Conservation (phyloP, 2,888 invertebrate species). For the Platynereis dumerilii region DNA sequence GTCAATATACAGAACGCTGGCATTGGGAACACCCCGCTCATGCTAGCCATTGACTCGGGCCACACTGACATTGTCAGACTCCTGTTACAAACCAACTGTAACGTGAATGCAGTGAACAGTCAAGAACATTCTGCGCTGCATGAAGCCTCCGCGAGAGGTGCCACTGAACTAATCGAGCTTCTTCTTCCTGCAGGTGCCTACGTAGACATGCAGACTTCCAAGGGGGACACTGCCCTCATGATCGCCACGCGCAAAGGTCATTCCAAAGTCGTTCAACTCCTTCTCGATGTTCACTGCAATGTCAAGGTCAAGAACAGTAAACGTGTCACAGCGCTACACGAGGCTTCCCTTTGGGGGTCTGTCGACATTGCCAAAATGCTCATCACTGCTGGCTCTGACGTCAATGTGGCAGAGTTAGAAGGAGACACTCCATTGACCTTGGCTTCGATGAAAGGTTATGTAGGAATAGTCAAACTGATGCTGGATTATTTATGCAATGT, state of each 20-base stretch:
- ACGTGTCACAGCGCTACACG: slow-evolving; percentile 27
- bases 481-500: slow-evolving; percentile 15
- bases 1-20: slow-evolving; percentile 52
- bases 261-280: slow-evolving; percentile 42
- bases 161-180: slow-evolving; percentile 41
- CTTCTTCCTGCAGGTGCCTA: slow-evolving; percentile 44
- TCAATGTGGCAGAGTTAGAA: slow-evolving; percentile 24
- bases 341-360: slow-evolving; percentile 26
- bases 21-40: slow-evolving; percentile 55
- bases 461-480: slow-evolving; percentile 23
- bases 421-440: slow-evolving; percentile 29
- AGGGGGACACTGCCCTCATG: slow-evolving; percentile 52
- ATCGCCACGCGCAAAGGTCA: slow-evolving; percentile 43
- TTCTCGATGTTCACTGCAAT: slow-evolving; percentile 49
- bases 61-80: slow-evolving; percentile 45
- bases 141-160: slow-evolving; percentile 50
- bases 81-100: slow-evolving; percentile 81
- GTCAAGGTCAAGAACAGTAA: slow-evolving; percentile 36
- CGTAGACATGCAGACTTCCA: slow-evolving; percentile 28
- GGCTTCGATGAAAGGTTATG: slow-evolving; percentile 26
- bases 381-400: slow-evolving; percentile 16
- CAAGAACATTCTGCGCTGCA: slow-evolving; percentile 68
- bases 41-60: slow-evolving; percentile 57
- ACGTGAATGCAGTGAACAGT: slow-evolving; percentile 89
- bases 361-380: slow-evolving; percentile 18